Conservation (phyloP, 2,113 vertebrate species). For the Menura novaehollandiae region DNA sequence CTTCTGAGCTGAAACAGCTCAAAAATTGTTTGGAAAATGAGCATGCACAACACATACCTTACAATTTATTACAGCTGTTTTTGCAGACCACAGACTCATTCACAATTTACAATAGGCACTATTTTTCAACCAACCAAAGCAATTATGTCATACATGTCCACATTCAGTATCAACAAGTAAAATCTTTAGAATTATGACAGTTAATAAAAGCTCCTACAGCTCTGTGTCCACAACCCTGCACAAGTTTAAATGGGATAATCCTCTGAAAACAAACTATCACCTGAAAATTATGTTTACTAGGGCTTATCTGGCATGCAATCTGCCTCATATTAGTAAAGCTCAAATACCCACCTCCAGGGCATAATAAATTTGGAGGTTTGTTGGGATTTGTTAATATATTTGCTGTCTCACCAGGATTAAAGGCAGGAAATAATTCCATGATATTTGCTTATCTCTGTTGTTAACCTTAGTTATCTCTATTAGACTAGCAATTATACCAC, state of each 20-base stretch:
- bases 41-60: background rate
- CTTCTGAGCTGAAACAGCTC: background rate
- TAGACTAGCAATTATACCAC: slow-evolving; percentile 31
- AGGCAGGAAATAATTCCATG: slow-evolving; percentile 29
- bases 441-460: slow-evolving; percentile 37
- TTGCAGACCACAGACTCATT: background rate
- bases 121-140: slow-evolving; percentile 6
- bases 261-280: slow-evolving; percentile 15
- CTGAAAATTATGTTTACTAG: slow-evolving; percentile 1
- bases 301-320: background rate
- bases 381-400: slow-evolving; percentile 12
- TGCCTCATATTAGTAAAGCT: background rate
- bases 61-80: background rate
- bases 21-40: background rate
- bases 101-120: background rate
- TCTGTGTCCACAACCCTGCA: background rate
- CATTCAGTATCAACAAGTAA: slow-evolving; percentile 4
- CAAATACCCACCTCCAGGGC: background rate
- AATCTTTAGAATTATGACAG: background rate
- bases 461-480: slow-evolving; percentile 32
- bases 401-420: background rate
- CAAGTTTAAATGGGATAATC: background rate
- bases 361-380: slow-evolving; percentile 20
- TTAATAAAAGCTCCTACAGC: slow-evolving; percentile 22
- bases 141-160: background rate